Evolutionary conservation across 2,113 vertebrate genomes (phyloP).

Genomic region (Rhegmatorhina hoffmannsi): DNA sequence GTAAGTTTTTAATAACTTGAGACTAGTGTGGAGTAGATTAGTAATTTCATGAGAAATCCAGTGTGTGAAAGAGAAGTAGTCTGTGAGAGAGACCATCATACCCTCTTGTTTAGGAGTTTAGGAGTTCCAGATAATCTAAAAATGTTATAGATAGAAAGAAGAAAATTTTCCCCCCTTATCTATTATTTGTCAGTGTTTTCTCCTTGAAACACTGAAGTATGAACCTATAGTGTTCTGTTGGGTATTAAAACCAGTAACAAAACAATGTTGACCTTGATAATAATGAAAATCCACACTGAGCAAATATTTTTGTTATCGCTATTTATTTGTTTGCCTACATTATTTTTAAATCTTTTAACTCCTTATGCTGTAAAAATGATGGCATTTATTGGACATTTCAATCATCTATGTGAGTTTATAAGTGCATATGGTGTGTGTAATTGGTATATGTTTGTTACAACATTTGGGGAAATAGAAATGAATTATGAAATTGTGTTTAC

Average conservation of each 20-base stretch:
- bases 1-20: conserved; percentile 11
- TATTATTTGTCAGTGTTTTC: conserved; percentile 15
- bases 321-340: not conserved
- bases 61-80: not conserved
- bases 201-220: conserved; percentile 9
- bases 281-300: not conserved
- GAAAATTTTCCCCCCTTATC: conserved; percentile 14
- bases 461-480: not conserved
- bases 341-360: not conserved
- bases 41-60: conserved; percentile 9
- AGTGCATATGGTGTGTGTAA: not conserved
- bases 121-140: conserved; percentile 27
- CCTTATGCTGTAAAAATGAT: not conserved
- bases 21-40: not conserved
- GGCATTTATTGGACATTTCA: not conserved
- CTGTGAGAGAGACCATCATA: not conserved
- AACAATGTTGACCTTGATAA: not conserved
- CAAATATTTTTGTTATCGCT: not conserved
- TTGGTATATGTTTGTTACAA: not conserved
- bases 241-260: not conserved
- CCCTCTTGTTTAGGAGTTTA: not conserved
- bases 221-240: not conserved
- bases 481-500: not conserved
- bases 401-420: not conserved
- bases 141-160: conserved; percentile 20